These are phyloP conservation scores for Brenthis ino DNA, from an alignment of 2,888 invertebrate genomes.

Conservation along the genomic window DNA sequence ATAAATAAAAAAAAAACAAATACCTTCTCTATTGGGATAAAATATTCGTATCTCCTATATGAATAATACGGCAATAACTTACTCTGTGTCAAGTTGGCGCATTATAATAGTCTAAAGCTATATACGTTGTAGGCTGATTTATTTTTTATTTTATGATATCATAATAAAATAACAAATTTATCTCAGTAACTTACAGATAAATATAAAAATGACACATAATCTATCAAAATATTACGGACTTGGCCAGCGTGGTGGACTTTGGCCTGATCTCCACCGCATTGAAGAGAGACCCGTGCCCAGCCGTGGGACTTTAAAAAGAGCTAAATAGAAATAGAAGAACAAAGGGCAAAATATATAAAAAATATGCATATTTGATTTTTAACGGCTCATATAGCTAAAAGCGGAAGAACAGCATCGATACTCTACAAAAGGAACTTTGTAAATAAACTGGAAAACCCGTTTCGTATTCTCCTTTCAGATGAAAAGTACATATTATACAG, in stretches of 20 bases:
- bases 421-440: slow-evolving; percentile 10
- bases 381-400: not conserved
- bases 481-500: slow-evolving; percentile 12
- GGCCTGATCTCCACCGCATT: too few species aligned
- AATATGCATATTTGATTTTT: too few species aligned
- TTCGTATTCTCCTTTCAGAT: slow-evolving; percentile 17
- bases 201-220: too few species aligned
- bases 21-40: slow-evolving; percentile 4
- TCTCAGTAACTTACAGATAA: too few species aligned
- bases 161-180: too few species aligned
- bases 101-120: slow-evolving; percentile 19
- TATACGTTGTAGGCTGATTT: not conserved
- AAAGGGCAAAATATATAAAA: too few species aligned
- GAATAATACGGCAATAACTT: slow-evolving; percentile 27
- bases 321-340: too few species aligned
- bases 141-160: not conserved
- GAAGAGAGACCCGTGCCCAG: too few species aligned
- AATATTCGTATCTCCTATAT: not conserved
- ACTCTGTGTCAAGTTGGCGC: slow-evolving; percentile 25
- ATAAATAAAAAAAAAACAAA: too few species aligned
- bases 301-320: too few species aligned
- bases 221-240: too few species aligned
- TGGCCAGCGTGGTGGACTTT: too few species aligned
- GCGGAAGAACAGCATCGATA: not conserved
- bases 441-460: slow-evolving; percentile 7